Evolutionary conservation across 2,888 invertebrate species (phyloP).

Genomic region (Tortricodes alternella): DNA sequence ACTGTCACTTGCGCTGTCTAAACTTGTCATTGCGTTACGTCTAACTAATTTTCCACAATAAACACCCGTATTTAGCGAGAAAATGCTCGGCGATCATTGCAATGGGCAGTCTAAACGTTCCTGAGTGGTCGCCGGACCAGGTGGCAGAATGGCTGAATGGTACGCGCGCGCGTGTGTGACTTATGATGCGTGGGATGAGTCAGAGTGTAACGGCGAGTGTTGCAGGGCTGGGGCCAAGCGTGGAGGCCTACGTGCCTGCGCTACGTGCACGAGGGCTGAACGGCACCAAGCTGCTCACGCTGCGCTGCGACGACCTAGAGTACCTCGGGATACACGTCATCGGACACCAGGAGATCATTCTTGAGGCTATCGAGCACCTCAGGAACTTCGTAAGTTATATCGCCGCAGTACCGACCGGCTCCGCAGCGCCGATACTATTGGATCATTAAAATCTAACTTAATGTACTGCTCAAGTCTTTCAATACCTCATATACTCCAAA

Average conservation of each 20-base stretch:
- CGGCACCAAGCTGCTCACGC: constrained; percentile 91
- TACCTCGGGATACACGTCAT: constrained; percentile 92
- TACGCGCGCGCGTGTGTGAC: constrained; percentile 55
- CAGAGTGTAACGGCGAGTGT: constrained; percentile 34
- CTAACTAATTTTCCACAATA: constrained; percentile 33
- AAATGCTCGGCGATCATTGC: constrained; percentile 48
- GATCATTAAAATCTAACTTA: too few species aligned
- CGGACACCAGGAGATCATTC: constrained; percentile 96
- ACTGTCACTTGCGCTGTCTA: constrained; percentile 4
- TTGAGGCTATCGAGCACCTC: constrained; percentile 95
- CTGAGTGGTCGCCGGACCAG: constrained; percentile 95
- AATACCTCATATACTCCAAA: too few species aligned
- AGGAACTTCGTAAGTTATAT: constrained; percentile 92
- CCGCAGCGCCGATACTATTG: neutral
- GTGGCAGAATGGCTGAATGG: constrained; percentile 96
- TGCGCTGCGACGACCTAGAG: constrained; percentile 94
- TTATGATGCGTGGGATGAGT: constrained; percentile 42
- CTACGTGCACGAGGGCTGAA: constrained; percentile 92
- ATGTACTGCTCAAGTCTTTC: too few species aligned
- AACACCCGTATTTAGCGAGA: constrained; percentile 41
- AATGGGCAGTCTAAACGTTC: constrained; percentile 83
- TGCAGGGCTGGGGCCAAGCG: constrained; percentile 89
- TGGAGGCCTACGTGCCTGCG: constrained; percentile 90
- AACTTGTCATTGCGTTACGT: constrained; percentile 1
- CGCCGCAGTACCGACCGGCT: too few species aligned